Evolutionary conservation across 2,888 invertebrate species (phyloP).

Genomic region (Allolobophora icterica): DNA sequence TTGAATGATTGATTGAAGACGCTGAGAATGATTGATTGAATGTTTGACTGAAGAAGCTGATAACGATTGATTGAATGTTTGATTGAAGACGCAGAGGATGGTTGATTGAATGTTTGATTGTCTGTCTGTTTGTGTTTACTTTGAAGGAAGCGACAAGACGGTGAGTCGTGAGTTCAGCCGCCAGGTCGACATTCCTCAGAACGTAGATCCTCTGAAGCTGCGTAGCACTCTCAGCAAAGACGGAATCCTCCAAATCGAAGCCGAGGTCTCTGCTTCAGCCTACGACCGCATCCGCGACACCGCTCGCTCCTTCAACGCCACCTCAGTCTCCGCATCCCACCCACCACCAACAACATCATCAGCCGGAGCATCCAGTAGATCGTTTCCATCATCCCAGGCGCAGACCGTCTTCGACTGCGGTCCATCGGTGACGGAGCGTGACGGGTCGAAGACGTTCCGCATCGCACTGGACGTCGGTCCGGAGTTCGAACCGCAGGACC

Average conservation of each 20-base stretch:
- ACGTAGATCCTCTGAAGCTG: slow-evolving; percentile 47
- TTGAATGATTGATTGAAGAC: too few species aligned
- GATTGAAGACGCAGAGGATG: too few species aligned
- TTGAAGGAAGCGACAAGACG: slow-evolving; percentile 43
- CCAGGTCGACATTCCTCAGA: slow-evolving; percentile 49
- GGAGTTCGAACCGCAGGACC: slow-evolving; percentile 63
- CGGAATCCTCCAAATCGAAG: slow-evolving; percentile 49
- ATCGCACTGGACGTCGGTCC: slow-evolving; percentile 58
- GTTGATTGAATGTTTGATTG: too few species aligned
- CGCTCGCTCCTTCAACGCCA: neutral
- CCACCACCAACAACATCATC: slow-evolving; percentile 20
- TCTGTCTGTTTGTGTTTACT: too few species aligned
- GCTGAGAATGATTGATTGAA: too few species aligned
- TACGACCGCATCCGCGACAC: slow-evolving; percentile 46
- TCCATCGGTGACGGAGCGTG: slow-evolving; percentile 59
- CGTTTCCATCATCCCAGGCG: neutral
- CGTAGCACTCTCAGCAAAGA: slow-evolving; percentile 50
- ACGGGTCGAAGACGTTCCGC: slow-evolving; percentile 56
- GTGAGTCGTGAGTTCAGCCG: slow-evolving; percentile 49
- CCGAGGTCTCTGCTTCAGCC: slow-evolving; percentile 45
- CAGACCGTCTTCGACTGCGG: slow-evolving; percentile 33
- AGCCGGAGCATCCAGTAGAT: neutral
- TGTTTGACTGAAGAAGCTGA: too few species aligned
- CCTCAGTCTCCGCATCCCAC: neutral
- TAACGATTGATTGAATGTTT: too few species aligned